These are phyloP conservation scores for Probosciger aterrimus DNA, from an alignment of 2,113 vertebrate genomes.

Conservation along the genomic window DNA sequence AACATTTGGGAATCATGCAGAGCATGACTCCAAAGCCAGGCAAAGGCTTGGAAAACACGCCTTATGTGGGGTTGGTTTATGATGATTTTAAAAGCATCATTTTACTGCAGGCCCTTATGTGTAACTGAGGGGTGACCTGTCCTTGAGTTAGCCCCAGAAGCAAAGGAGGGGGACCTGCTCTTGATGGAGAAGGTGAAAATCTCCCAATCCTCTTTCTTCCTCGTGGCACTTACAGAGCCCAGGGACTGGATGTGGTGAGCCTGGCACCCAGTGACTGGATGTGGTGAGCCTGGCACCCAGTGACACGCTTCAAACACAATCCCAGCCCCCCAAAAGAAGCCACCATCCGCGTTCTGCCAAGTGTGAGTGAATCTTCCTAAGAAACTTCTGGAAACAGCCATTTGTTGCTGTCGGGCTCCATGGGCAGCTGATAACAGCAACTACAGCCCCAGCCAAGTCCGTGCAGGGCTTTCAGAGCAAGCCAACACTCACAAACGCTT, in stretches of 20 bases:
- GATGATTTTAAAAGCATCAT: neutral
- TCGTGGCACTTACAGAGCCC: neutral
- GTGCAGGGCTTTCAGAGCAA: fast-evolving
- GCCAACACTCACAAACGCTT: neutral
- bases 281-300: neutral
- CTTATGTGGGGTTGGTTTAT: fast-evolving
- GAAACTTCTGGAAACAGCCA: neutral
- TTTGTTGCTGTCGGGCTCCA: neutral
- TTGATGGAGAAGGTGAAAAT: neutral
- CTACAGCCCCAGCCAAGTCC: neutral
- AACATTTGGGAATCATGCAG: neutral
- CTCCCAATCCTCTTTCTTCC: fast-evolving
- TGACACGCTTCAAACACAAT: fast-evolving
- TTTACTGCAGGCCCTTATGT: neutral
- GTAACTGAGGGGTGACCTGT: neutral
- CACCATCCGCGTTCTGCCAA: fast-evolving
- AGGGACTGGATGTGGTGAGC: neutral
- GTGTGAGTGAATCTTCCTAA: neutral
- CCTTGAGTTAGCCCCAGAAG: neutral
- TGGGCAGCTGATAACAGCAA: neutral
- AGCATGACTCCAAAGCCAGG: neutral
- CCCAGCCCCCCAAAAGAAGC: neutral
- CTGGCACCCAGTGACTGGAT: neutral
- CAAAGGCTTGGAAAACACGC: neutral
- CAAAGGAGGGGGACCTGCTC: neutral